Base-by-base conservation (phyloP, 2,888 invertebrate species). In the Microplitis deprimator region DNA sequence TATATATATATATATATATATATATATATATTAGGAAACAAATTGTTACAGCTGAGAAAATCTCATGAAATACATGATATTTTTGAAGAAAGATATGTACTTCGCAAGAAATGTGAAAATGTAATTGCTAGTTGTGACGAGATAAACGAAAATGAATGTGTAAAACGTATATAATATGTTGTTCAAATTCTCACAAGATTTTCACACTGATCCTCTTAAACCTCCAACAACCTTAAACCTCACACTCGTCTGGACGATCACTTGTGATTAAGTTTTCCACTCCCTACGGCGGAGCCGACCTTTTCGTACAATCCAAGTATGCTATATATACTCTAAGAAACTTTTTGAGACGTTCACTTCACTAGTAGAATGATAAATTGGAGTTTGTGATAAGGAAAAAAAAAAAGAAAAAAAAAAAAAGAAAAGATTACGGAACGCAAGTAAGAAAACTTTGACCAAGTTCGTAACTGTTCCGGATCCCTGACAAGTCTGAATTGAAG, bases 281-380 rank as follows among this genome's bases (percentile, higher is more conserved):
- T 60, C n/a, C 65, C 61, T 39, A 61, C 60, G 71, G 20, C 64
- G 71, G 71, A 71, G 77, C 72, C 67, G 71, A 78, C 68, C 77
- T 71, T 50, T 74, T 70, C 41, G 70, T 77, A 70, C 60, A 65
- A 74, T 68, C 40, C 29, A 70, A 38, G 65, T 41, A 61, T 10
- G 50, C 59, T 68, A 40, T 75, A 39, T 75, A 38, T 29, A 65
- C 65, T 16, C 65, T 17, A 39, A 40, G 39, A 75, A 71, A 75
- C 68, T 77, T 77, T 71, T 67, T 50, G 74, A 74, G 74, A 75
- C 61, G 74, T 74, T 68, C 68, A 73, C 59, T 73, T 71, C 74
- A 59, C 61, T 29, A 40, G 41, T 70, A 65, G 71, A 77, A 77
- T 77, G 77, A 74, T 77, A 71, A 77, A 77, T 77, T 75, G 38